Conservation (phyloP, 2,888 invertebrate genomes). For the Listrodromus nycthemerus region DNA sequence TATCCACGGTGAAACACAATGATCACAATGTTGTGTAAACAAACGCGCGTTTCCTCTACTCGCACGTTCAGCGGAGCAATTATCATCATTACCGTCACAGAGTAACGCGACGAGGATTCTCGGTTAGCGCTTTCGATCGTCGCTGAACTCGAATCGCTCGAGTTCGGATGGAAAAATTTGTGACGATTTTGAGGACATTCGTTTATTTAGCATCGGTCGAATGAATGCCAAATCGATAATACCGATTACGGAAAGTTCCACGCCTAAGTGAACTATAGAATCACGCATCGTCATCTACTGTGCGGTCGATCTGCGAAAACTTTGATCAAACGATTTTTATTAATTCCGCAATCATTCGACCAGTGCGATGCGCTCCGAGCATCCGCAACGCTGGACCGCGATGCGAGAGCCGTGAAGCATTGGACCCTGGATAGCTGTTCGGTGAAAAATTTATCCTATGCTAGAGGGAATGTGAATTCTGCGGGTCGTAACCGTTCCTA, state of each 20-base stretch:
- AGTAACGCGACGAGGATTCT: slow-evolving; percentile 17
- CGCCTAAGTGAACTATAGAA: background rate
- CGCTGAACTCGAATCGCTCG: slow-evolving; percentile 1
- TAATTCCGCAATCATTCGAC: background rate
- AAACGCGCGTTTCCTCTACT: slow-evolving; percentile 5
- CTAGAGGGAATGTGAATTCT: slow-evolving; percentile 44
- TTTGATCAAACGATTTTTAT: background rate
- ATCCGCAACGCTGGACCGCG: background rate
- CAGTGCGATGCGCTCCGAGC: background rate
- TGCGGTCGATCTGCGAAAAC: background rate
- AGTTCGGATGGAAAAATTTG: background rate
- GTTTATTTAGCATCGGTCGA: background rate
- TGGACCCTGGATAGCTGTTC: background rate
- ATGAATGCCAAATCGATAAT: no score
- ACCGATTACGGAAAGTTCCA: no score
- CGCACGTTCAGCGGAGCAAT: slow-evolving; percentile 17
- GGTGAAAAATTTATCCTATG: slow-evolving; percentile 38
- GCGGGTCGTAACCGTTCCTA: slow-evolving; percentile 38
- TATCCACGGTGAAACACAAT: slow-evolving; percentile 5
- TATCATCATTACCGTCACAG: slow-evolving; percentile 35
- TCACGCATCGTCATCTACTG: background rate
- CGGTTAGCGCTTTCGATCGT: background rate
- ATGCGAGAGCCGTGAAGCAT: background rate
- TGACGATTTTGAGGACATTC: background rate
- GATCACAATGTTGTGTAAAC: background rate